Evolutionary conservation across 2,113 vertebrate genomes (phyloP).

Genomic region (Psittacula cyanocephala): DNA sequence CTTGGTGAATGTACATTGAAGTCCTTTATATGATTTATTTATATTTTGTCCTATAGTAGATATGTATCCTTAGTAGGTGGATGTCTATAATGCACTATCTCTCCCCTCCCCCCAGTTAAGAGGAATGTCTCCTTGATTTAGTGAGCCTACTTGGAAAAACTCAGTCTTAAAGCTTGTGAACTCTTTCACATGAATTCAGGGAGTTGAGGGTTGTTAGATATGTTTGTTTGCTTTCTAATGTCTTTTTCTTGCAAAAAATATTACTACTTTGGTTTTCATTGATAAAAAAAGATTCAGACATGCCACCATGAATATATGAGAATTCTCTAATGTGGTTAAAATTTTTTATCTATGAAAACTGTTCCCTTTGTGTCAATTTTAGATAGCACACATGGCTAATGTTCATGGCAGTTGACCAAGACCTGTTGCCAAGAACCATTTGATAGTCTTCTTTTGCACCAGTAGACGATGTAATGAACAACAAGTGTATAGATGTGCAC

Average conservation of each 20-base stretch:
- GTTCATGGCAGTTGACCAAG: not conserved
- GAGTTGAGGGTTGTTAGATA: not conserved
- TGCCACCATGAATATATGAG: not conserved
- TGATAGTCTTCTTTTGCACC: not conserved
- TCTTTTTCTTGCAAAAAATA: not conserved
- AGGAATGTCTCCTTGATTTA: not conserved
- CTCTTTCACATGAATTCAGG: not conserved
- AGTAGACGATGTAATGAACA: not conserved
- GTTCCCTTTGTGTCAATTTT: not conserved
- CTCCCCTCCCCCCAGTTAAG: rapidly evolving
- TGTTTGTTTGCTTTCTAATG: not conserved
- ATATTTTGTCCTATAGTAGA: not conserved
- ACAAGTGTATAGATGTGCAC: not conserved
- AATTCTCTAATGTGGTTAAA: not conserved
- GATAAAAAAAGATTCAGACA: not conserved
- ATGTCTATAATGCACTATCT: not conserved
- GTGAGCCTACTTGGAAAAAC: not conserved
- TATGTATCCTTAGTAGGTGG: not conserved
- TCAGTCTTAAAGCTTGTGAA: not conserved
- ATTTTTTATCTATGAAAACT: not conserved
- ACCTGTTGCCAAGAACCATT: not conserved
- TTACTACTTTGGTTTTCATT: not conserved
- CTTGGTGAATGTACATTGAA: not conserved
- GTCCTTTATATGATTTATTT: not conserved
- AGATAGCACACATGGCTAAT: rapidly evolving